Evolutionary conservation across 2,797 vertebrate genomes (phyloP).

Genomic region (Sebastes hubbsi): DNA sequence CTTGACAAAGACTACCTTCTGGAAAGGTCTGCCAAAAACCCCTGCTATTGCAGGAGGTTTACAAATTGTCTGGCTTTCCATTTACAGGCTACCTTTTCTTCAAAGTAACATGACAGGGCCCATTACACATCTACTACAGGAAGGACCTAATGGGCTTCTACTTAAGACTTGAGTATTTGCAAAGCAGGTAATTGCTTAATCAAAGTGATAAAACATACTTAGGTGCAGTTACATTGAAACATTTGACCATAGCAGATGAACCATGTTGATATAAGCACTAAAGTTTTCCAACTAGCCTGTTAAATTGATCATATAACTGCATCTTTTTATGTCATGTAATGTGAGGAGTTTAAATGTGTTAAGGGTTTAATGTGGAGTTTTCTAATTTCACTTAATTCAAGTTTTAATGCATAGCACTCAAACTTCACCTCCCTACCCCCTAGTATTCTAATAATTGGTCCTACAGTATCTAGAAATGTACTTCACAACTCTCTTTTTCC

Average conservation of each 20-base stretch:
- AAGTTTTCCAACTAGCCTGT: slow-evolving; percentile 43
- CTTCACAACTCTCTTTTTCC: slow-evolving; percentile 32
- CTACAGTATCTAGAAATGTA: neutral
- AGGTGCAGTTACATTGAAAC: slow-evolving; percentile 44
- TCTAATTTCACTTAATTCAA: slow-evolving; percentile 49
- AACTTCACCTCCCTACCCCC: slow-evolving; percentile 28
- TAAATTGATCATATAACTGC: slow-evolving; percentile 39
- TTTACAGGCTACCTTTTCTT: slow-evolving; percentile 76
- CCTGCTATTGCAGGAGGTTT: slow-evolving; percentile 73
- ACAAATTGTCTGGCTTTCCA: slow-evolving; percentile 76
- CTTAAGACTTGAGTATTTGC: slow-evolving; percentile 73
- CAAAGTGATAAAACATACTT: slow-evolving; percentile 64
- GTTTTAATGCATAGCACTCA: slow-evolving; percentile 45
- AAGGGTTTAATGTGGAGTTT: slow-evolving; percentile 31
- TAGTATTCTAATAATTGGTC: slow-evolving; percentile 6
- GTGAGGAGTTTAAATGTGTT: slow-evolving; percentile 40
- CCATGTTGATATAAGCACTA: slow-evolving; percentile 50
- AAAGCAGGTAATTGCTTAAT: slow-evolving; percentile 74
- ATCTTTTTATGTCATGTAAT: slow-evolving; percentile 44
- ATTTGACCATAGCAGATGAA: slow-evolving; percentile 57
- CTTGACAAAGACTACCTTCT: slow-evolving; percentile 56
- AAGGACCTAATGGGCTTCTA: slow-evolving; percentile 71
- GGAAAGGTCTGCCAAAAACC: slow-evolving; percentile 68
- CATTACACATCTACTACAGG: slow-evolving; percentile 73
- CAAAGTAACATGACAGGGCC: slow-evolving; percentile 71